A percentile compares a stretch with the other conserved stretches of the same genome.
phyloP scores from a whole-genome alignment of 1,140 invertebrate genomes.

The Psix sp. region DNA sequence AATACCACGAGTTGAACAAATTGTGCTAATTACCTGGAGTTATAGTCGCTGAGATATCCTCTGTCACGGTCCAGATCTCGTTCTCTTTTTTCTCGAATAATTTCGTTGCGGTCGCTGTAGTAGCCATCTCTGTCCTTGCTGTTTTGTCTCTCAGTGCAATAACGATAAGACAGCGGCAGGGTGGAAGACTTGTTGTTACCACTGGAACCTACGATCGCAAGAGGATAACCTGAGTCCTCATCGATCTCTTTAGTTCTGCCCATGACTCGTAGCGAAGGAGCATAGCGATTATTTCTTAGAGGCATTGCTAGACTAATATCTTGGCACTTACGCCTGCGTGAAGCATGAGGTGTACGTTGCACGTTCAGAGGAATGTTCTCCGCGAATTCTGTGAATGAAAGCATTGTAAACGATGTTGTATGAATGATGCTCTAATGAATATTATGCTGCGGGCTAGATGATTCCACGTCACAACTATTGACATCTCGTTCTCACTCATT shows the following conservation, averaged over 20 bases:
- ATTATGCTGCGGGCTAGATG: constrained; percentile 10
- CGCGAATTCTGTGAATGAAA: constrained; percentile 84
- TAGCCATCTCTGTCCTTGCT: constrained; percentile 87
- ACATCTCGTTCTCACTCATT: constrained; percentile 45
- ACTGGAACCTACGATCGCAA: constrained; percentile 68
- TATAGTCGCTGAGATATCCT: constrained; percentile 91
- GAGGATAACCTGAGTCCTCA: constrained; percentile 58
- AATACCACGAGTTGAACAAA: constrained; percentile 42
- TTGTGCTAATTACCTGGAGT: constrained; percentile 73
- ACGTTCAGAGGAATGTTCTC: constrained; percentile 89
- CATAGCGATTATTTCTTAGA: constrained; percentile 61
- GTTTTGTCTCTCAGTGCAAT: constrained; percentile 78
- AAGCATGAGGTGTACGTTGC: constrained; percentile 88
- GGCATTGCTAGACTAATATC: constrained; percentile 61
- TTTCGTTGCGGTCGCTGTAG: constrained; percentile 90
- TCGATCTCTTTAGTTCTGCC: constrained; percentile 59
- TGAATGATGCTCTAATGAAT: constrained; percentile 41
- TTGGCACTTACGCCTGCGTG: constrained; percentile 85
- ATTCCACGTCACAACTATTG: constrained; percentile 10
- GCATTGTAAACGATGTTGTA: constrained; percentile 49
- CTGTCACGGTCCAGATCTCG: constrained; percentile 81
- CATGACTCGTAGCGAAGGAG: constrained; percentile 57
- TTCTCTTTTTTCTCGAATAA: constrained; percentile 83
- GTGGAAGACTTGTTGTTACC: constrained; percentile 87
- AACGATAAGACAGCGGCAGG: constrained; percentile 81